A percentile compares a stretch with the other conserved stretches of the same genome.
These are phyloP conservation scores for Misgurnus mizolepis DNA, from an alignment of 2,113 vertebrate species.

Conservation along the genomic window DNA sequence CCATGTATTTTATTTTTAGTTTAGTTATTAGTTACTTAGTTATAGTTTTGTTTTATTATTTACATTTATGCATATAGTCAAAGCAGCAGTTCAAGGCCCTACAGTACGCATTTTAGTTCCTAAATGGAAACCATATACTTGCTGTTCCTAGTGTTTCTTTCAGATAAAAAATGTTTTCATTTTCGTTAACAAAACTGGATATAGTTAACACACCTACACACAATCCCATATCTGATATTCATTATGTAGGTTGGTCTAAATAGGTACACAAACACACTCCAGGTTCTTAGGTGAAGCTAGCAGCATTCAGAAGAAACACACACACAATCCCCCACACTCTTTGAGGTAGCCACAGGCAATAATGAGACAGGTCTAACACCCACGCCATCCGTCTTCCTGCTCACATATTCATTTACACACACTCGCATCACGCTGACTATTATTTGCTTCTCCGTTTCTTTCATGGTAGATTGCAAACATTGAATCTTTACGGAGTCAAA, in stretches of 20 bases:
- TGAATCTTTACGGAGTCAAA: constrained; percentile 50
- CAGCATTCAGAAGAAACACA: neutral
- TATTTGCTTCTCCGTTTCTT: neutral
- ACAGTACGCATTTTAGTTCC: neutral
- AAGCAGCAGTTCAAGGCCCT: neutral
- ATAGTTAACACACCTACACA: neutral
- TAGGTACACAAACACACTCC: neutral
- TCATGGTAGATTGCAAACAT: constrained; percentile 24
- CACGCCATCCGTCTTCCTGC: constrained; percentile 1
- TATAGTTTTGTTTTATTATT: no score
- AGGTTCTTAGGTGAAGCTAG: neutral
- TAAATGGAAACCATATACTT: constrained; percentile 1
- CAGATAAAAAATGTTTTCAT: no score
- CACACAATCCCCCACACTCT: neutral
- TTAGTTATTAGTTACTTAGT: no score
- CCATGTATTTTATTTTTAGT: no score
- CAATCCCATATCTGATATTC: neutral
- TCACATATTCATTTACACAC: constrained; percentile 31
- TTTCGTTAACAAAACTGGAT: neutral
- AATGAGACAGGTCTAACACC: constrained; percentile 39
- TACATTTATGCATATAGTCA: no score
- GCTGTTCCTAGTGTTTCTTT: neutral
- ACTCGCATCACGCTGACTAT: constrained; percentile 16
- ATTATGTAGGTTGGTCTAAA: constrained; percentile 22
- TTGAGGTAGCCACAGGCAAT: constrained; percentile 8